Conservation (phyloP, 2,797 vertebrate genomes). For the Notamacropus eugenii region DNA sequence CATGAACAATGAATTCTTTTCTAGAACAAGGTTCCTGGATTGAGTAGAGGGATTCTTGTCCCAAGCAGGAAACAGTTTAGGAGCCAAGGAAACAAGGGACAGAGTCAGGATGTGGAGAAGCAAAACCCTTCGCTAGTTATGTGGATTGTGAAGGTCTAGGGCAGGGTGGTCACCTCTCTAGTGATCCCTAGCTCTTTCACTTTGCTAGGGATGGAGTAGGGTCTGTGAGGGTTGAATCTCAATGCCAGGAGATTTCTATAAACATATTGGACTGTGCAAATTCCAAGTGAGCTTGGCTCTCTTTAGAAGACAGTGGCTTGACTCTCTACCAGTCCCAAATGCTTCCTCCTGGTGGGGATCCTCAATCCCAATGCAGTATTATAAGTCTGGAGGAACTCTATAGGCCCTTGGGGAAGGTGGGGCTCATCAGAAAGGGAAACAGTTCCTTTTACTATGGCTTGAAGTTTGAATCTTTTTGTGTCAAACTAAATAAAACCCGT, state of each 20-base stretch:
- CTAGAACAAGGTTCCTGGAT: background rate
- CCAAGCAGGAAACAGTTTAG: background rate
- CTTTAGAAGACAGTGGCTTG: background rate
- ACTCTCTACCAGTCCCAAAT: background rate
- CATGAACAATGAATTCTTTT: background rate
- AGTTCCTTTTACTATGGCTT: background rate
- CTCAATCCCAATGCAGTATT: background rate
- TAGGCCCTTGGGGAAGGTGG: background rate
- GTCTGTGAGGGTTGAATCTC: background rate
- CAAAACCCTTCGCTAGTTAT: background rate
- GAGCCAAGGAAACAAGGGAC: background rate
- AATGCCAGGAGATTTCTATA: background rate
- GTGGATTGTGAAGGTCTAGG: background rate
- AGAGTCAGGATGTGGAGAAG: background rate
- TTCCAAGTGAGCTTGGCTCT: background rate
- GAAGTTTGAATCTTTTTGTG: background rate
- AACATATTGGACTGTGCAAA: background rate
- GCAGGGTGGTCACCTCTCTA: background rate
- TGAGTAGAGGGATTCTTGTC: background rate
- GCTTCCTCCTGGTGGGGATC: background rate
- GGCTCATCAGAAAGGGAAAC: background rate
- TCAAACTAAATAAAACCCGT: background rate
- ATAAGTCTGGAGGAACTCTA: background rate
- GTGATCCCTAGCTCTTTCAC: background rate
- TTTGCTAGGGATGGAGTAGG: background rate